Evolutionary conservation across 1,140 invertebrate species (phyloP), one percentile per base, ranked within the genome.

Genomic region (Druon quercuslanigerum): DNA sequence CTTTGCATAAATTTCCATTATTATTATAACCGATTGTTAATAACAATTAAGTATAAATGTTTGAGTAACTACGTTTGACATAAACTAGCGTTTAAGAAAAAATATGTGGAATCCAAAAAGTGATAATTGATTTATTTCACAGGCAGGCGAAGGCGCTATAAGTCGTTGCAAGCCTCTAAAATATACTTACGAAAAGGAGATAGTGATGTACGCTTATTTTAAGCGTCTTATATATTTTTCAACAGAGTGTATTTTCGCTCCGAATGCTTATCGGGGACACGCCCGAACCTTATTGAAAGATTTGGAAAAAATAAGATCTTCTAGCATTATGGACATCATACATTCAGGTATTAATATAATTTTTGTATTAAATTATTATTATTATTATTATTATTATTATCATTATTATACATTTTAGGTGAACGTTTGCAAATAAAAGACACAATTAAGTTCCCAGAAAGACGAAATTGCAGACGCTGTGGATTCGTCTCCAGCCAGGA

Each of bases 181-280:
- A 90, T 99, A 99, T 87, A 96, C 98, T 5, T 99, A 99, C 90
- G 99, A 99, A 91, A 99, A 99, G 88, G 99, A 99, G 92, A 99
- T 99, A 88, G 99, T 99, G 0, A 99, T 99, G 97, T 99, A 99
- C 92, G 98, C 98, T 2, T 98, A 99, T 91, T 99, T 98, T 88
- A 98, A 98, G 89, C 96, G 97, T 84, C 90, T 99, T n/a, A 95
- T 99, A 54, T 99, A 99, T 88, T 99, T 99, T 92, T 99, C 98
- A 12, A 99, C 99, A 0, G 99, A 99, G 91, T 99, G 99, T 92
- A 95, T 98, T 52, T 99, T 99, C 93, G 97, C 99, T 16, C 99
- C 99, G 19, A 98, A 99, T 93, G 98, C 99, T 0, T 99, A 99
- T 89, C 93, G 98, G 86, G 98, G 98, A 2, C 95, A 99, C 93